Percentiles rank a stretch among this genome's conserved stretches.
These are phyloP conservation scores for Caranx melampygus DNA, from an alignment of 2,113 vertebrate genomes.

Conservation along the genomic window DNA sequence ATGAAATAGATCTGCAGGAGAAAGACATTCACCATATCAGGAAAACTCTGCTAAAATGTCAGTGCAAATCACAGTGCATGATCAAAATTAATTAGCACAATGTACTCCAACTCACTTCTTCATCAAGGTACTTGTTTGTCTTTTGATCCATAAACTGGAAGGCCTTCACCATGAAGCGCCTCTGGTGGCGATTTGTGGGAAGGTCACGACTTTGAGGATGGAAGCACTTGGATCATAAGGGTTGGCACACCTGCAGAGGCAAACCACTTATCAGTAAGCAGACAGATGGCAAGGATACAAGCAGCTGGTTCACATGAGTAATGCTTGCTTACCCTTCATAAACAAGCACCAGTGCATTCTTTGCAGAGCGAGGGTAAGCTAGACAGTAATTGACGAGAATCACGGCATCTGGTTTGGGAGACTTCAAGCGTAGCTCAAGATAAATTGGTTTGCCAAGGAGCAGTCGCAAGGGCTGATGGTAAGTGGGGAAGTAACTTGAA, in stretches of 20 bases:
- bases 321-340: slow-evolving; percentile 77
- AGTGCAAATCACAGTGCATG: too few species aligned
- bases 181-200: slow-evolving; percentile 48
- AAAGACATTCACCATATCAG: neutral
- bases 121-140: slow-evolving; percentile 74
- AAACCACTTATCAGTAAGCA: fast-evolving
- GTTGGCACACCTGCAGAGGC: slow-evolving; percentile 75
- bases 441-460: slow-evolving; percentile 78
- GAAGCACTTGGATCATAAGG: slow-evolving; percentile 57
- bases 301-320: fast-evolving
- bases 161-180: slow-evolving; percentile 70
- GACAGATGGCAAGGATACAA: fast-evolving
- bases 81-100: too few species aligned
- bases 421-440: slow-evolving; percentile 72
- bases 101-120: slow-evolving; percentile 72
- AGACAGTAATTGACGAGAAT: slow-evolving; percentile 83
- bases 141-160: slow-evolving; percentile 82
- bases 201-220: slow-evolving; percentile 58
- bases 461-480: slow-evolving; percentile 67
- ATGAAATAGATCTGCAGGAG: slow-evolving; percentile 82
- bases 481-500: slow-evolving; percentile 48
- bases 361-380: slow-evolving; percentile 78
- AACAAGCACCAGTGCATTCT: slow-evolving; percentile 75
- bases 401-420: slow-evolving; percentile 61
- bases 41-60: too few species aligned